These are phyloP conservation scores for Blera fallax DNA, from an alignment of 2,888 invertebrate genomes.

Conservation along the genomic window DNA sequence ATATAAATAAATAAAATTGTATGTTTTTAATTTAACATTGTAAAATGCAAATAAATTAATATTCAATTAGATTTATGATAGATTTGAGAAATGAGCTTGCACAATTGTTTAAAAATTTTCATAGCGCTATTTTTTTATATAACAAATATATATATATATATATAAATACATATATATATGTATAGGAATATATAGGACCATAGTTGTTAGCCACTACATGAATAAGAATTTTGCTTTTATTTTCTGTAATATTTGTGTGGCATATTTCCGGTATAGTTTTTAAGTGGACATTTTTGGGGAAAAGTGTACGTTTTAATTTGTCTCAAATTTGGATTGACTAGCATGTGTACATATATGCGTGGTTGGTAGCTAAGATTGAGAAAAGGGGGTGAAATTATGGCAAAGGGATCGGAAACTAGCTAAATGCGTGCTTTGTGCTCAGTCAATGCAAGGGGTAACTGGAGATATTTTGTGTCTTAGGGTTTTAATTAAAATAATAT, in stretches of 20 bases:
- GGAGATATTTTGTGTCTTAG: too few relatives aligned
- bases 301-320: neutral
- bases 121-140: constrained; percentile 72
- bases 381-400: too few relatives aligned
- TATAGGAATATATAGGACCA: constrained; percentile 68
- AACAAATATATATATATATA: constrained; percentile 25
- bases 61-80: constrained; percentile 60
- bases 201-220: constrained; percentile 60
- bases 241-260: constrained; percentile 1
- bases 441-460: too few relatives aligned
- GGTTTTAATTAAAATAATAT: too few relatives aligned
- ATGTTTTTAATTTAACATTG: constrained; percentile 2
- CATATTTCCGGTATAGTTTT: neutral
- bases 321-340: neutral
- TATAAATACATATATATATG: constrained; percentile 30
- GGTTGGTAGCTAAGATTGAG: too few relatives aligned
- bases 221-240: constrained; percentile 40
- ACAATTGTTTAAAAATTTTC: constrained; percentile 65
- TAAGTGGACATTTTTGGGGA: neutral
- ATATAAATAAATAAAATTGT: neutral
- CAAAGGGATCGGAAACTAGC: too few relatives aligned
- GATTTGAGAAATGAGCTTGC: constrained; percentile 70
- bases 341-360: neutral
- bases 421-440: too few relatives aligned
- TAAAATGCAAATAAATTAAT: constrained; percentile 31